phyloP scores from a whole-genome alignment of 2,113 vertebrate genomes.

The Plestiodon gilberti region DNA sequence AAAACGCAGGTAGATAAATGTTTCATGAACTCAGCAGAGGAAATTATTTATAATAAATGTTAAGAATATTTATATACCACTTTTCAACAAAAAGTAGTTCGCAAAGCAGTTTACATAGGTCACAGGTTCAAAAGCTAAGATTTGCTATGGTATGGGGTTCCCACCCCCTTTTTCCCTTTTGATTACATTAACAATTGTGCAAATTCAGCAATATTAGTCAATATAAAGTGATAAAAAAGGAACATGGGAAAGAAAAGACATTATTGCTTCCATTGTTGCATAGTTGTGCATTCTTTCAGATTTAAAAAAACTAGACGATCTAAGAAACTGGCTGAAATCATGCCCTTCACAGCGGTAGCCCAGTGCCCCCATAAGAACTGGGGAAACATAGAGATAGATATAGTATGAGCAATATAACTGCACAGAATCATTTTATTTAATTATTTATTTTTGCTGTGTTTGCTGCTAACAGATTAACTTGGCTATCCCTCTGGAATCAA shows the following conservation, averaged over 20 bases:
- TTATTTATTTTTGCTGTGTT: neutral
- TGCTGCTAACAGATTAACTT: neutral
- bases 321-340: neutral
- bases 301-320: neutral
- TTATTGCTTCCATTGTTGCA: neutral
- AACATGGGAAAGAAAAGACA: neutral
- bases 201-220: too few species aligned
- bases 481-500: neutral
- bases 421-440: neutral
- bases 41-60: neutral
- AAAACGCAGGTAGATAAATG: neutral
- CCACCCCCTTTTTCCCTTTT: neutral
- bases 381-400: neutral
- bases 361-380: neutral
- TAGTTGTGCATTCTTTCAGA: neutral
- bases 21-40: neutral
- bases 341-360: neutral
- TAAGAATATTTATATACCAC: too few species aligned
- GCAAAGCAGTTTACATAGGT: too few species aligned
- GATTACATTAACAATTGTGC: neutral
- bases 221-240: neutral
- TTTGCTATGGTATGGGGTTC: neutral
- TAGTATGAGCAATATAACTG: neutral
- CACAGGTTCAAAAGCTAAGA: neutral
- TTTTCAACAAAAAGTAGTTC: too few species aligned